Evolutionary conservation across 2,113 vertebrate genomes (phyloP).

Genomic region (Ariopsis seemanni): DNA sequence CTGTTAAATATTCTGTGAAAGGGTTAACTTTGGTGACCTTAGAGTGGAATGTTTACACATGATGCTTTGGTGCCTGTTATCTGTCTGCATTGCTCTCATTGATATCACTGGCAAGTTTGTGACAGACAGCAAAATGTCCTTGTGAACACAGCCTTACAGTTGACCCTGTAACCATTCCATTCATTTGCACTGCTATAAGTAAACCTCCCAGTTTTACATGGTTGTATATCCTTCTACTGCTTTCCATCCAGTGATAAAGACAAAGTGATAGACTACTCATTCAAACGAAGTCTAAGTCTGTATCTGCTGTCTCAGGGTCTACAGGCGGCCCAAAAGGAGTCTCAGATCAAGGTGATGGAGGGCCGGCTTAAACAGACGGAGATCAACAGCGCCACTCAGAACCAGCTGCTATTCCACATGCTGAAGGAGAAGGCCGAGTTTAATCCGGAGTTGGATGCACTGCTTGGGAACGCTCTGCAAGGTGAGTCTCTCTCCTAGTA

Average conservation of each 20-base stretch:
- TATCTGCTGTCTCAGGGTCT: slow-evolving; percentile 77
- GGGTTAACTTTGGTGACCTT: neutral
- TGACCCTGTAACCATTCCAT: neutral
- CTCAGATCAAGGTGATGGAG: slow-evolving; percentile 97
- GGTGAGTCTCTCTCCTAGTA: slow-evolving; percentile 70
- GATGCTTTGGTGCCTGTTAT: neutral
- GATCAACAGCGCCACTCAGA: slow-evolving; percentile 95
- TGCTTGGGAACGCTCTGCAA: slow-evolving; percentile 94
- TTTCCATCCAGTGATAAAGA: neutral
- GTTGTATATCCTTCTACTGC: neutral
- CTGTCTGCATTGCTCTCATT: neutral
- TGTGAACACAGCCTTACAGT: neutral
- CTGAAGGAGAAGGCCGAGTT: slow-evolving; percentile 97
- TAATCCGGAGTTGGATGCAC: slow-evolving; percentile 93
- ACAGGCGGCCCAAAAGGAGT: slow-evolving; percentile 92
- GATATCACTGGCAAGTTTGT: neutral
- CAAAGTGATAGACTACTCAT: neutral
- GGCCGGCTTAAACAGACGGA: slow-evolving; percentile 94
- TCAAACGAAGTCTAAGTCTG: neutral
- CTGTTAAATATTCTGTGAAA: no score
- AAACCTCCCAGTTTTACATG: neutral
- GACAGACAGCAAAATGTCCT: neutral
- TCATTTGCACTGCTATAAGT: neutral
- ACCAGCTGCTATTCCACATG: slow-evolving; percentile 97
- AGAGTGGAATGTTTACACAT: neutral